These are phyloP conservation scores for Monopis laevigella DNA, from an alignment of 2,888 invertebrate genomes.

Conservation along the genomic window DNA sequence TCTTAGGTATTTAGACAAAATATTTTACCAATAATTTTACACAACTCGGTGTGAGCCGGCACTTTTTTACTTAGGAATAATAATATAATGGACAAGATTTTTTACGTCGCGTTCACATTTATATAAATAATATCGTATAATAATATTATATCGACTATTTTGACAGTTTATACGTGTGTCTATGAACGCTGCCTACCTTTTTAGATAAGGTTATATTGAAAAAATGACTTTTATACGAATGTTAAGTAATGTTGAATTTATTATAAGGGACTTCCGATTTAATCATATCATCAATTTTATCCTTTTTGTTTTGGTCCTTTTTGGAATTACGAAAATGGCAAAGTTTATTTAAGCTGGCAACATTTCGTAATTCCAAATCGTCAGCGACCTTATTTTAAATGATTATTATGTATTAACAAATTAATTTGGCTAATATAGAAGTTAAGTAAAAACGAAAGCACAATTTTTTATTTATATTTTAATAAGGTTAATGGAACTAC, in stretches of 20 bases:
- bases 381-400: not conserved
- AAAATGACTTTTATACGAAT: constrained; percentile 66
- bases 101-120: not conserved
- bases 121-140: too few relatives aligned
- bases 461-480: constrained; percentile 52
- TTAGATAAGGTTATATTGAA: constrained; percentile 65
- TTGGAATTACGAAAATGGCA: constrained; percentile 21
- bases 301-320: constrained; percentile 22
- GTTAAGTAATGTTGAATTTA: constrained; percentile 62
- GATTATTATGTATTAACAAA: constrained; percentile 9
- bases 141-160: constrained; percentile 49
- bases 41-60: not conserved
- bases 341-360: constrained; percentile 31
- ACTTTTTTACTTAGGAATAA: constrained; percentile 12
- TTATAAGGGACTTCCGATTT: constrained; percentile 55
- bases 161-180: constrained; percentile 43
- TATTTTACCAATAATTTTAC: not conserved
- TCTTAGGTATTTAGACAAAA: not conserved
- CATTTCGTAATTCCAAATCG: constrained; percentile 21
- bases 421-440: constrained; percentile 61
- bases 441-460: constrained; percentile 54
- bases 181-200: constrained; percentile 52
- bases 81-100: constrained; percentile 7
- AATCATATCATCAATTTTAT: constrained; percentile 45
- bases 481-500: constrained; percentile 37